A percentile compares a stretch with the other conserved stretches of the same genome.
phyloP scores from a whole-genome alignment of 2,113 vertebrate species.

The Peromyscus maniculatus region DNA sequence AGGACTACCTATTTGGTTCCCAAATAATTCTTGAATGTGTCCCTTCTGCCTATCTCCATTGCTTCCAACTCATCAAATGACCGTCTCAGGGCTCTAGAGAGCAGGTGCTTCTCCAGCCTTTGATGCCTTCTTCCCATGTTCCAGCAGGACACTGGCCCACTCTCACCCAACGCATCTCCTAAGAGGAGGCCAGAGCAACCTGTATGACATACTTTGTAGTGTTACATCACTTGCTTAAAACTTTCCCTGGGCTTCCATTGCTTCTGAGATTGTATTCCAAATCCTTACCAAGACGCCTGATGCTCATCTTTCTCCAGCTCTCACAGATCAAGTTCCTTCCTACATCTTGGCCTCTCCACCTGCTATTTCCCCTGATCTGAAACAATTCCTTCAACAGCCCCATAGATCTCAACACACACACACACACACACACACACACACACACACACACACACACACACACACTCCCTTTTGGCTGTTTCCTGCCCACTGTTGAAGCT shows the following conservation, averaged over 20 bases:
- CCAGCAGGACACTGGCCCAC: neutral
- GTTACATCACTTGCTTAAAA: neutral
- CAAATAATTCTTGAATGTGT: no score
- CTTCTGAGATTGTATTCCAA: neutral
- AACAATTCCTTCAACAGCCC: neutral
- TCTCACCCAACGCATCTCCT: neutral
- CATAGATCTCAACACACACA: neutral
- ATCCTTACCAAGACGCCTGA: neutral
- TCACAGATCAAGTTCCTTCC: neutral
- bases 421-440: no score
- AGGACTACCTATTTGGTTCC: neutral
- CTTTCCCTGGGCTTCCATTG: neutral
- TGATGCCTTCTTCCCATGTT: neutral
- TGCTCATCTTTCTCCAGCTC: neutral
- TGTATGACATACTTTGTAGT: neutral
- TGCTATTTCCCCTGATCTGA: neutral
- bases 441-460: no score
- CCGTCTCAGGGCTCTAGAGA: fast-evolving
- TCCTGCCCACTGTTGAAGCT: neutral
- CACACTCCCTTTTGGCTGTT: neutral
- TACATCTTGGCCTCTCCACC: no score
- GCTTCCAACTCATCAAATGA: neutral
- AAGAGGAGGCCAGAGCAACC: neutral
- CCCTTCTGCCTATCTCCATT: neutral
- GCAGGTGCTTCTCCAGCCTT: neutral